Evolutionary conservation across 92 coral and sea anemone genomes (phyloP).

Genomic region (Palythoa grandis): DNA sequence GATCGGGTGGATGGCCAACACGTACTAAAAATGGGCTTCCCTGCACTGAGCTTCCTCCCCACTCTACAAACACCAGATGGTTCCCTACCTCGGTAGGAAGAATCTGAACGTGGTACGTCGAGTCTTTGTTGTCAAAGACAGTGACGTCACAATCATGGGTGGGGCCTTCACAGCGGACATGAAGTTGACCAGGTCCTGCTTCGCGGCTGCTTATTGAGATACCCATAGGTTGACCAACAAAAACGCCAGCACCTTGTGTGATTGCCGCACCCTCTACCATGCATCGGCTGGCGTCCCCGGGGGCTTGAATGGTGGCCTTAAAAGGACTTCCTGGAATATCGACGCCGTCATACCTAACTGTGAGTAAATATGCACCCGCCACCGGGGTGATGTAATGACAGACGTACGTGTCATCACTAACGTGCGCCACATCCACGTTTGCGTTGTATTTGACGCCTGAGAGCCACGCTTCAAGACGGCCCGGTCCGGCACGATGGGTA

Average conservation of each 20-base stretch:
- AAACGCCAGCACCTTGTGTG: slow-evolving; percentile 64
- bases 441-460: slow-evolving; percentile 81
- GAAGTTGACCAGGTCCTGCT: slow-evolving; percentile 90
- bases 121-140: slow-evolving; percentile 91
- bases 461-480: slow-evolving; percentile 77
- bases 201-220: slow-evolving; percentile 85
- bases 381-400: slow-evolving; percentile 84
- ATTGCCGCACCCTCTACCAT: slow-evolving; percentile 62
- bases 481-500: slow-evolving; percentile 76
- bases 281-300: slow-evolving; percentile 53
- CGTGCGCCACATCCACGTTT: slow-evolving; percentile 77
- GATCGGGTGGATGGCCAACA: slow-evolving; percentile 84
- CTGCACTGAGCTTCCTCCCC: slow-evolving; percentile 88
- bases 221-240: slow-evolving; percentile 80
- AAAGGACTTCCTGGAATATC: slow-evolving; percentile 88
- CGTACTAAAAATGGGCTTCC: slow-evolving; percentile 98
- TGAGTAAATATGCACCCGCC: slow-evolving; percentile 88
- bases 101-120: slow-evolving; percentile 87
- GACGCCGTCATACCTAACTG: slow-evolving; percentile 80
- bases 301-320: slow-evolving; percentile 84
- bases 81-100: slow-evolving; percentile 87
- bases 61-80: slow-evolving; percentile 88
- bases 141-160: slow-evolving; percentile 90
- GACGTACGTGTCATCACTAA: slow-evolving; percentile 73
- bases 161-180: slow-evolving; percentile 95